phyloP scores from a whole-genome alignment of 2,888 invertebrate species.

The Platynereis dumerilii region DNA sequence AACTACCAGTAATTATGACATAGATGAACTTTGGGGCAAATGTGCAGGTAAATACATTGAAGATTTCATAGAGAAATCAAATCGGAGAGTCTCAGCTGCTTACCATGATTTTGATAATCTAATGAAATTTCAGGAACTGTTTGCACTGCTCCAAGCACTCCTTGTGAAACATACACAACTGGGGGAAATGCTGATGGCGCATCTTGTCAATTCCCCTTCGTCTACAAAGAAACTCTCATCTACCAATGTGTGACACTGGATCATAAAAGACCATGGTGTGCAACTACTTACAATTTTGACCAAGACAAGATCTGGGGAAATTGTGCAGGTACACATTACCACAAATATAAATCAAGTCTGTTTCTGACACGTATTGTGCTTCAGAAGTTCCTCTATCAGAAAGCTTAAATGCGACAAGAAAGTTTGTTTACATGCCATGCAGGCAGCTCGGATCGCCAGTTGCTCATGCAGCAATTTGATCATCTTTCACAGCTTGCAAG shows the following conservation, averaged over 20 bases:
- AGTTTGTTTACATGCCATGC: too few relatives aligned
- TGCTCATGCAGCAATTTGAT: too few relatives aligned
- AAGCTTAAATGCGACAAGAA: too few relatives aligned
- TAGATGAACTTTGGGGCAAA: conserved; percentile 10
- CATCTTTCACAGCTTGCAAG: too few relatives aligned
- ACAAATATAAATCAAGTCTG: too few relatives aligned
- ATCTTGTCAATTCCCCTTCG: conserved; percentile 20
- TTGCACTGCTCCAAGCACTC: neutral
- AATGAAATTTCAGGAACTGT: neutral
- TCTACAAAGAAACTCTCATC: conserved; percentile 2
- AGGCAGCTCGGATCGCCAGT: too few relatives aligned
- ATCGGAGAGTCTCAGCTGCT: too few relatives aligned
- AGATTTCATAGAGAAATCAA: too few relatives aligned
- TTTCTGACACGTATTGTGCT: too few relatives aligned
- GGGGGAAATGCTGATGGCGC: conserved; percentile 16
- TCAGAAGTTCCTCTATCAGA: too few relatives aligned
- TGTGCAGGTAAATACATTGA: conserved; percentile 5
- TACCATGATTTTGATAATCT: too few relatives aligned
- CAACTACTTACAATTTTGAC: neutral
- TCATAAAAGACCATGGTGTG: neutral
- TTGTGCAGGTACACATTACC: neutral
- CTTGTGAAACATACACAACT: too few relatives aligned
- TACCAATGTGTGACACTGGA: neutral
- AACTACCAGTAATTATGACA: conserved; percentile 20
- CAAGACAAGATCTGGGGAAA: neutral